A percentile compares a stretch with the other conserved stretches of the same genome.
phyloP scores from a whole-genome alignment of 2,888 invertebrate species.

The Drosophila parthenogenetica region DNA sequence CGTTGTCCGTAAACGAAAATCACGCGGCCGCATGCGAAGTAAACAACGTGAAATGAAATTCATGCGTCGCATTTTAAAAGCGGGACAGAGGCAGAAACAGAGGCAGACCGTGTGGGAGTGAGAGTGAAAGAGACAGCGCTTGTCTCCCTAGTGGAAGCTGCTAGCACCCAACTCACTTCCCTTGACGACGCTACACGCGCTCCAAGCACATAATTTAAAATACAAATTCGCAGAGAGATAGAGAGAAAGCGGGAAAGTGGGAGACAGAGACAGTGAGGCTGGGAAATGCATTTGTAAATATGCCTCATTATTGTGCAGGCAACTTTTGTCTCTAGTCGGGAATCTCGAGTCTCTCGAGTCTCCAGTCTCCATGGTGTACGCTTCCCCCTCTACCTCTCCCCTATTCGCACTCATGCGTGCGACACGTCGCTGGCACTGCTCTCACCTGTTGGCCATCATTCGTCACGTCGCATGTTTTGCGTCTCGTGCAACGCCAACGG shows the following conservation, averaged over 20 bases:
- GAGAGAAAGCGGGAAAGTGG: no score
- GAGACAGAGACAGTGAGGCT: not conserved
- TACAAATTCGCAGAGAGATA: slow-evolving; percentile 31
- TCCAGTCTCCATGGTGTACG: not conserved
- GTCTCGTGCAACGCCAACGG: slow-evolving; percentile 69
- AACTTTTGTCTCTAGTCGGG: not conserved
- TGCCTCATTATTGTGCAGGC: slow-evolving; percentile 70
- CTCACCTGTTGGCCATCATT: slow-evolving; percentile 48
- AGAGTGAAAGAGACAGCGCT: slow-evolving; percentile 10
- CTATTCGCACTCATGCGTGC: slow-evolving; percentile 12
- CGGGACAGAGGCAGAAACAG: slow-evolving; percentile 16
- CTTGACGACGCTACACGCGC: not conserved
- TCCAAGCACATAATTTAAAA: slow-evolving; percentile 75
- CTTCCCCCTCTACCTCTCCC: not conserved
- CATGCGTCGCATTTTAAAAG: slow-evolving; percentile 78
- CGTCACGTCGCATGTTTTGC: slow-evolving; percentile 74
- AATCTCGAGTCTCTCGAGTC: not conserved
- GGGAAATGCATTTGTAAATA: slow-evolving; percentile 70
- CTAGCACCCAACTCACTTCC: slow-evolving; percentile 3
- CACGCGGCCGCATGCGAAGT: slow-evolving; percentile 77
- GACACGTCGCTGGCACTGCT: slow-evolving; percentile 1
- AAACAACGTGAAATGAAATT: slow-evolving; percentile 80
- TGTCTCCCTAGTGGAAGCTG: slow-evolving; percentile 51
- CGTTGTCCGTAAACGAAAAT: slow-evolving; percentile 60
- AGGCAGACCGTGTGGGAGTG: not conserved